A percentile compares a stretch with the other conserved stretches of the same genome.
Conservation (phyloP, 30 jellyfish, hydroid and myxozoan genomes). For the Hydra vulgaris region DNA sequence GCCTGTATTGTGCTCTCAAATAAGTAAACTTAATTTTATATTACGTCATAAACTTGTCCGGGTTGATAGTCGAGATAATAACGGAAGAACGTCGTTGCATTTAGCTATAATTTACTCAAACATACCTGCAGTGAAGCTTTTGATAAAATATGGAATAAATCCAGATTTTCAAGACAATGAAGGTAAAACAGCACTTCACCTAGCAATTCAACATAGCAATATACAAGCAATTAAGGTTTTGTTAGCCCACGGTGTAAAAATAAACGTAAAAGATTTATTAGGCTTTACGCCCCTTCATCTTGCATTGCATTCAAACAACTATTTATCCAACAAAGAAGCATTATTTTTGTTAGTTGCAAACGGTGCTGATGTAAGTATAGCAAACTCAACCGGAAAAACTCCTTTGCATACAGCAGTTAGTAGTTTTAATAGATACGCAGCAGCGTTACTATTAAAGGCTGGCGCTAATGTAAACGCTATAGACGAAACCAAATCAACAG, state of each 20-base stretch:
- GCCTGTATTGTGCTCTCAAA: no score
- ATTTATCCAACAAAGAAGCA: not conserved
- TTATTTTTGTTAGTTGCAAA: not conserved
- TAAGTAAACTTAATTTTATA: no score
- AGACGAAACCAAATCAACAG: no score
- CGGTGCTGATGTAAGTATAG: not conserved
- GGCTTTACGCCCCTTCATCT: not conserved
- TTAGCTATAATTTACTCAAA: not conserved
- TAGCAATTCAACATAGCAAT: not conserved
- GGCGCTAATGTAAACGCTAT: no score
- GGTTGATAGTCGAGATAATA: no score
- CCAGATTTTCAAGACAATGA: not conserved
- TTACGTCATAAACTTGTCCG: no score
- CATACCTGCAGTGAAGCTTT: not conserved
- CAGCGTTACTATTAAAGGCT: no score
- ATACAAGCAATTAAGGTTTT: not conserved
- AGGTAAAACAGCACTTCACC: constrained; percentile 1
- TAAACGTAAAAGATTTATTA: not conserved
- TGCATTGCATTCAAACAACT: not conserved
- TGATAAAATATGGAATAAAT: not conserved
- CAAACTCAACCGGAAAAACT: not conserved
- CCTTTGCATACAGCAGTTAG: constrained; percentile 1
- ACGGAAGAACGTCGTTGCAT: constrained; percentile 1
- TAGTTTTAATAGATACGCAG: not conserved
- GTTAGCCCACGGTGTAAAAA: not conserved